Evolutionary conservation across 30 jellyfish, hydroid and myxozoan genomes (phyloP).

Genomic region (Cassiopea xamachana): DNA sequence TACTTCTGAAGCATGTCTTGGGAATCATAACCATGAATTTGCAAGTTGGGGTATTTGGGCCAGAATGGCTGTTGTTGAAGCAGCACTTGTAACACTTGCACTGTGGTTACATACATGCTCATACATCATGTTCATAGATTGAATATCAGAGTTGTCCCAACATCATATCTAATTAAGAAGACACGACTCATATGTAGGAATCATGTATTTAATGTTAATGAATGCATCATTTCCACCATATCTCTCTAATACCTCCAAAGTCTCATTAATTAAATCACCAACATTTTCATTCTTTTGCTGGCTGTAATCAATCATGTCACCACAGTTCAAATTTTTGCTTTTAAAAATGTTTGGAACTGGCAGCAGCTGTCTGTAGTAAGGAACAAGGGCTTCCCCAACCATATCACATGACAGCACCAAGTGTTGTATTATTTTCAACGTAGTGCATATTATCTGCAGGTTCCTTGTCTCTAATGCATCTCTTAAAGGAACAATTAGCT

Average conservation of each 20-base stretch:
- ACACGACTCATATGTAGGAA: slow-evolving; percentile 94
- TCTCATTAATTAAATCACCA: slow-evolving; percentile 93
- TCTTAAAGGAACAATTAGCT: slow-evolving; percentile 88
- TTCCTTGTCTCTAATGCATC: slow-evolving; percentile 91
- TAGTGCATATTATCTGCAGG: slow-evolving; percentile 83
- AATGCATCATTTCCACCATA: slow-evolving; percentile 95
- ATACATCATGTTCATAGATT: background rate
- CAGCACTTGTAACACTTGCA: no score
- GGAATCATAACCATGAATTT: no score
- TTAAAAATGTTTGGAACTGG: slow-evolving; percentile 92
- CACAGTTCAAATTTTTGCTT: slow-evolving; percentile 86
- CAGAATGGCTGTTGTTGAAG: no score
- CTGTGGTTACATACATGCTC: background rate
- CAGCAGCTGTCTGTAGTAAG: slow-evolving; percentile 90
- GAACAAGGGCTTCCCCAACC: slow-evolving; percentile 99
- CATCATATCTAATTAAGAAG: slow-evolving; percentile 62
- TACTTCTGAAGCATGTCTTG: no score
- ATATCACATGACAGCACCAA: slow-evolving; percentile 91
- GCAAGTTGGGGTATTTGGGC: no score
- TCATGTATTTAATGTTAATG: slow-evolving; percentile 90
- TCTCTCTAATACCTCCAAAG: slow-evolving; percentile 85
- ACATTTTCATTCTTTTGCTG: slow-evolving; percentile 91
- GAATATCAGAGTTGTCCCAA: background rate
- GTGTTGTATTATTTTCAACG: slow-evolving; percentile 88
- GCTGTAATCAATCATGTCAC: slow-evolving; percentile 94